These are phyloP conservation scores for Rattus norvegicus DNA, from an alignment of 2,113 vertebrate species.

Conservation along the genomic window GRCr8 NC_086027.1:34180001-34180500, in stretches of 20 bases:
- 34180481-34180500: too few relatives aligned
- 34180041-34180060: not conserved
- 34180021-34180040: not conserved
- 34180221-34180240: not conserved
- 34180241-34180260: not conserved
- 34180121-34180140: not conserved
- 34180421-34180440: not conserved
- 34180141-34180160: not conserved
- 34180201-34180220: not conserved
- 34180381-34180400: not conserved
- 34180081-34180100: not conserved
- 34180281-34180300: not conserved
- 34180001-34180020: not conserved
- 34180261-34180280: fast-evolving
- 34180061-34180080: not conserved
- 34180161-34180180: slow-evolving; percentile 29
- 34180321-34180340: not conserved
- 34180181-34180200: not conserved
- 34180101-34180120: not conserved
- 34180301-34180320: not conserved
- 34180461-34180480: too few relatives aligned
- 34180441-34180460: not conserved
- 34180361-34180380: not conserved
- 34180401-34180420: not conserved
- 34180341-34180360: not conserved